Percentiles rank a stretch among this genome's conserved stretches.
phyloP scores from a whole-genome alignment of 2,888 invertebrate species.

The Fragum fragum region DNA sequence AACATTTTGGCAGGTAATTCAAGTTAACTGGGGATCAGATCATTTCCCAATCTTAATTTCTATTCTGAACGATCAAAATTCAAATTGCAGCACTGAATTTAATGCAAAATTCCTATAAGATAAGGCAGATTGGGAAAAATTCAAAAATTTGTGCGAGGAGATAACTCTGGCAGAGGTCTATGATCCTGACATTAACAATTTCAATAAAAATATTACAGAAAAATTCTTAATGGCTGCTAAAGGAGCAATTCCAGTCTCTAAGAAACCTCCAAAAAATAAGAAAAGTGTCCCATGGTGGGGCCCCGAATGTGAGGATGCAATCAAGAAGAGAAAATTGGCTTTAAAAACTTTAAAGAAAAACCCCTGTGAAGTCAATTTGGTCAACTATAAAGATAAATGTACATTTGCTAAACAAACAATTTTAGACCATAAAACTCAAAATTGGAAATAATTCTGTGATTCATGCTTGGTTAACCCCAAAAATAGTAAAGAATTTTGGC shows the following conservation, averaged over 20 bases:
- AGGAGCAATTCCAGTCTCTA: conserved; percentile 1
- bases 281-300: conserved; percentile 18
- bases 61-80: background rate
- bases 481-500: conserved; percentile 25
- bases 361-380: conserved; percentile 24
- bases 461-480: background rate
- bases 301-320: conserved; percentile 13
- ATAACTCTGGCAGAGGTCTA: conserved; percentile 6
- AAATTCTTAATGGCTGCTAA: conserved; percentile 14
- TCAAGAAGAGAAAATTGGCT: conserved; percentile 21
- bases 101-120: conserved; percentile 8
- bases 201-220: background rate
- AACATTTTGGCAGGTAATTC: conserved; percentile 12
- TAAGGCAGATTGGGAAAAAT: conserved; percentile 20
- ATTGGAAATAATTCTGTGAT: conserved; percentile 33
- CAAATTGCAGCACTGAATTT: background rate
- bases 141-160: background rate
- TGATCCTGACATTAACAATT: conserved; percentile 6
- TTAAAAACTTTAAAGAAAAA: conserved; percentile 22
- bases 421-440: background rate
- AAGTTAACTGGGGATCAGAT: conserved; percentile 21
- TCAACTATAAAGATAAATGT: conserved; percentile 5
- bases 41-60: conserved; percentile 30
- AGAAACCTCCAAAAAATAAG: background rate
- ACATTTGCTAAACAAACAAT: background rate